Base-by-base conservation (phyloP, 2,113 vertebrate species). In the Nesoenas mayeri region DNA sequence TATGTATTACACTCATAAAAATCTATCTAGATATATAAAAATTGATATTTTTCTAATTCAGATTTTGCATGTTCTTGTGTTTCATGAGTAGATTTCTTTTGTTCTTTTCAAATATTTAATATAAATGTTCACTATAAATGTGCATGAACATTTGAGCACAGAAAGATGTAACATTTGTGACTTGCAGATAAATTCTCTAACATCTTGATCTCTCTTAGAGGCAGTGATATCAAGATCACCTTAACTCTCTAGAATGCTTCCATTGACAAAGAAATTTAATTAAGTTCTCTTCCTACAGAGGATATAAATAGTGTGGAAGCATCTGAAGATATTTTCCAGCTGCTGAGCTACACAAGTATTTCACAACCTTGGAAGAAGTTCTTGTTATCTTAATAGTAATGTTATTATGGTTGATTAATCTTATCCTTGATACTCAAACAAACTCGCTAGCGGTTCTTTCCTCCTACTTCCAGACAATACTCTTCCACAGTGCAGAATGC, bases 351-450 rank as follows among this genome's bases (percentile, higher is more conserved):
- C 19, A 56, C 24, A 87, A 86, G 40, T 72, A 71, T 96, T 96
- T 95, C 81, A 92, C 78, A 95, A 90, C 28, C 32, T 86, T 77
- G 70, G 65, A 91, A 92, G 32, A 83, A 65, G 32, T 60, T 77
- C 13, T 57, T 60, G 21, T 75, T 85, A 60, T 85, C 64, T 80
- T 75, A 96, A 94, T 50, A 89, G 18, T 72, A 67, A 10, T n/a
- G 17, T 82, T 85, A 66, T 75, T 71, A 71, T 2, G 21, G 34
- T 17, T 60, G 58, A 85, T 90, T 80, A 88, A 92, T 84, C 64
- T 78, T 91, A 75, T 66, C 44, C 38, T 89, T 91, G 50, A 36
- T 91, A 66, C 57, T 78, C 61, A 91, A 89, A 16, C 38, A 77
- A 96, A 72, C 22, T 77, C 16, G 3, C 26, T 26, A 79, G n/a